Evolutionary conservation across 2,797 vertebrate genomes (phyloP).

Genomic region (Thalassophryne amazonica): DNA sequence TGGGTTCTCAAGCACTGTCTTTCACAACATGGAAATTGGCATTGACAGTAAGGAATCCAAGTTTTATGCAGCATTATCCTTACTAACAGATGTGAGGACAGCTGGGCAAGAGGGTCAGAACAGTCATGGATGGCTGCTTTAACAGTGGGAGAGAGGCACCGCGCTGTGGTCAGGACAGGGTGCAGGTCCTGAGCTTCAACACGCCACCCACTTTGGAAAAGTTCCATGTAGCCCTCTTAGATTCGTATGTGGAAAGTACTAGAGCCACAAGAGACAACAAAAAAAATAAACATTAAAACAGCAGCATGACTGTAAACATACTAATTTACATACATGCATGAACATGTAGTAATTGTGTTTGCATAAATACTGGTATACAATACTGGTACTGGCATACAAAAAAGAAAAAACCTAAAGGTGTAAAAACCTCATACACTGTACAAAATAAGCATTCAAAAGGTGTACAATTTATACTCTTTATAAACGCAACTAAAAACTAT

Average conservation of each 20-base stretch:
- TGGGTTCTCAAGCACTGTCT: constrained; percentile 2
- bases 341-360: too few relatives aligned
- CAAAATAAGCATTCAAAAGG: too few relatives aligned
- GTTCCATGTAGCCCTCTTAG: constrained; percentile 70
- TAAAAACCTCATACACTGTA: too few relatives aligned
- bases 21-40: constrained; percentile 6
- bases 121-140: not conserved
- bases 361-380: too few relatives aligned
- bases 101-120: not conserved
- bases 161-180: constrained; percentile 36
- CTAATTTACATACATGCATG: not conserved
- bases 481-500: too few relatives aligned
- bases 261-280: constrained; percentile 30
- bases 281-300: constrained; percentile 1
- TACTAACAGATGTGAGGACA: not conserved
- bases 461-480: too few relatives aligned
- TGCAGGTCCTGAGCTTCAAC: constrained; percentile 26
- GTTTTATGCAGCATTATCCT: not conserved
- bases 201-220: constrained; percentile 6
- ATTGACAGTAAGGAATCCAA: constrained; percentile 14
- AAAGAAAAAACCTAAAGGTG: too few relatives aligned
- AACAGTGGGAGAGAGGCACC: constrained; percentile 32
- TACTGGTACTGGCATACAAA: too few relatives aligned
- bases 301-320: not conserved
- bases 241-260: constrained; percentile 99